Conservation (phyloP, 2,888 invertebrate species). For the Nomada fabriciana region DNA sequence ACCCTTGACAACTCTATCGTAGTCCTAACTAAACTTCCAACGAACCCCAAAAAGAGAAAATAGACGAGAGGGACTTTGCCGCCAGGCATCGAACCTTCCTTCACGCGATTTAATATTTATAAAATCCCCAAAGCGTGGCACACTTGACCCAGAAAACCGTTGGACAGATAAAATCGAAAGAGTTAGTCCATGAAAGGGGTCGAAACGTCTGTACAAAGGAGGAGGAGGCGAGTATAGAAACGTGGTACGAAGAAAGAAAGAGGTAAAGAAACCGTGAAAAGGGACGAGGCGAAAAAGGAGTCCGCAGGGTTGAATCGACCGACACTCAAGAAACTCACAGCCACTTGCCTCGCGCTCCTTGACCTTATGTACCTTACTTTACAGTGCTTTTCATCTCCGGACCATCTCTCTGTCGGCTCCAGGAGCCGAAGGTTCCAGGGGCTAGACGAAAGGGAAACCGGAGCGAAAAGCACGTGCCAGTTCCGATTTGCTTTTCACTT, state of each 20-base stretch:
- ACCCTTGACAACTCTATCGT: conserved; percentile 17
- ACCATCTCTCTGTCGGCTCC: conserved; percentile 44
- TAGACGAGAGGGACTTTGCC: not conserved
- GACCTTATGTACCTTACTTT: conserved; percentile 72
- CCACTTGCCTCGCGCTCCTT: conserved; percentile 72
- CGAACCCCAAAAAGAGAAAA: not conserved
- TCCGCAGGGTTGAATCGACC: conserved; percentile 60
- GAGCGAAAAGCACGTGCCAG: not conserved
- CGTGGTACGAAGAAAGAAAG: conserved; percentile 38
- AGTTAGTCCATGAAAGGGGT: conserved; percentile 17
- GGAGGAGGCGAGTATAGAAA: not conserved
- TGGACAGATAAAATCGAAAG: conserved; percentile 59
- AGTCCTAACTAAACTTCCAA: too few relatives aligned
- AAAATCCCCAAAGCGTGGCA: conserved; percentile 37
- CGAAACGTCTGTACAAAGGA: not conserved
- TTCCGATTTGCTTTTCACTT: not conserved
- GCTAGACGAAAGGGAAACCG: conserved; percentile 20
- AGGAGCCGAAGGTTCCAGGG: not conserved
- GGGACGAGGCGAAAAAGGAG: conserved; percentile 38
- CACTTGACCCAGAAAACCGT: conserved; percentile 71
- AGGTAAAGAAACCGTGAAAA: conserved; percentile 13
- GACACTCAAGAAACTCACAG: conserved; percentile 60
- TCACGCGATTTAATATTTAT: conserved; percentile 34
- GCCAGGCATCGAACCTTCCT: not conserved
- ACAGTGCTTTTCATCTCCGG: conserved; percentile 59